Evolutionary conservation across 2,113 vertebrate species (phyloP).

Genomic region (Fregetta grallaria): DNA sequence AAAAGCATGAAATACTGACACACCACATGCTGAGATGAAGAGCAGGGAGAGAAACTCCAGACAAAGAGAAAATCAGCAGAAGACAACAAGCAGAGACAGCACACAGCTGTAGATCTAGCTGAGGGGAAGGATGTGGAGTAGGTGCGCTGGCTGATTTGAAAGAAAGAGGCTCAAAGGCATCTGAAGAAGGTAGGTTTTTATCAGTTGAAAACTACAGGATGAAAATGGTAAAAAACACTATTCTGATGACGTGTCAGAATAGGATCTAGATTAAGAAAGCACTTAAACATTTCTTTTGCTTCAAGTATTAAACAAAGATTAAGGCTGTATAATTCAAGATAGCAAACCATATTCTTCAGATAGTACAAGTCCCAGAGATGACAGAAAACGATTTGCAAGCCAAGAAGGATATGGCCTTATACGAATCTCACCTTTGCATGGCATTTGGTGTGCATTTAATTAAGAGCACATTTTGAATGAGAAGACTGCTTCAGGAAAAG

Average conservation of each 20-base stretch:
- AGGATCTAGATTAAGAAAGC: not conserved
- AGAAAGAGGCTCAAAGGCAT: not conserved
- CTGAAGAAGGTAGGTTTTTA: not conserved
- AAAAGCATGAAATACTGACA: not conserved
- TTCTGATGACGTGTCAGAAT: not conserved
- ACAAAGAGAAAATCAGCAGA: slow-evolving; percentile 5
- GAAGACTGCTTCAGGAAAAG: not conserved
- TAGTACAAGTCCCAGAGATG: not conserved
- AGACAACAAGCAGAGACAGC: not conserved
- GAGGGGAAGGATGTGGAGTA: not conserved
- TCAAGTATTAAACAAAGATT: not conserved
- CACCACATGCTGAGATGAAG: not conserved
- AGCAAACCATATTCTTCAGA: not conserved
- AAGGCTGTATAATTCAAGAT: not conserved
- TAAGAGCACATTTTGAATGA: not conserved
- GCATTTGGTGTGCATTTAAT: not conserved
- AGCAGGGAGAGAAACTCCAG: not conserved
- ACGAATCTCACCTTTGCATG: not conserved
- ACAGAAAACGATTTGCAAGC: not conserved
- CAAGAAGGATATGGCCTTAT: not conserved
- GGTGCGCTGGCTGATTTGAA: not conserved
- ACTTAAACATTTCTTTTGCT: not conserved
- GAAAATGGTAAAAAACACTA: not conserved
- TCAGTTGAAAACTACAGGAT: not conserved
- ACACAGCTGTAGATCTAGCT: not conserved